Percentiles rank a stretch among this genome's conserved stretches.
phyloP scores from a whole-genome alignment of 1,140 invertebrate genomes.

The Brachionus manjavacas region DNA sequence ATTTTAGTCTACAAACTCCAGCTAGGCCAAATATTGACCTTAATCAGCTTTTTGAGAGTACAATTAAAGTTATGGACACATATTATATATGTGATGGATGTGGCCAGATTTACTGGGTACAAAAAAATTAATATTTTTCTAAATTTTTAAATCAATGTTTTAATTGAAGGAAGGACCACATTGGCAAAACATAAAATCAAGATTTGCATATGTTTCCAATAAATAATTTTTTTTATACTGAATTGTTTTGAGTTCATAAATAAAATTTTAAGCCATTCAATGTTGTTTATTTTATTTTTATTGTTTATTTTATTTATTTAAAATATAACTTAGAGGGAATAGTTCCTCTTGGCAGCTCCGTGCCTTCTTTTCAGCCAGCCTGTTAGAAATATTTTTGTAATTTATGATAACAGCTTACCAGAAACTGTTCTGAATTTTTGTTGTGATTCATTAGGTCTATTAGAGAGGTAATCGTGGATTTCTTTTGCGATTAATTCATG shows the following conservation, averaged over 20 bases:
- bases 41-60: not conserved
- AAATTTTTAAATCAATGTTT: not conserved
- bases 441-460: no score
- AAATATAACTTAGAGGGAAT: no score
- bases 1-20: not conserved
- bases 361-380: no score
- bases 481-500: no score
- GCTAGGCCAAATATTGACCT: not conserved
- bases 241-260: not conserved
- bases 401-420: no score
- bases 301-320: no score
- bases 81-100: constrained; percentile 34
- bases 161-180: constrained; percentile 8
- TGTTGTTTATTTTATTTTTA: no score
- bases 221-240: not conserved
- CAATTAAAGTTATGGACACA: not conserved
- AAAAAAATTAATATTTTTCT: not conserved
- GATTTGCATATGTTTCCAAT: not conserved
- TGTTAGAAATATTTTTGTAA: no score
- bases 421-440: no score
- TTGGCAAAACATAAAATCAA: constrained; percentile 12
- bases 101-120: constrained; percentile 37
- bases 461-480: no score
- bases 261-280: not conserved
- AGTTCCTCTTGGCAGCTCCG: no score